Conservation (phyloP, 2,888 invertebrate genomes). For the Cacoxenus indagator region DNA sequence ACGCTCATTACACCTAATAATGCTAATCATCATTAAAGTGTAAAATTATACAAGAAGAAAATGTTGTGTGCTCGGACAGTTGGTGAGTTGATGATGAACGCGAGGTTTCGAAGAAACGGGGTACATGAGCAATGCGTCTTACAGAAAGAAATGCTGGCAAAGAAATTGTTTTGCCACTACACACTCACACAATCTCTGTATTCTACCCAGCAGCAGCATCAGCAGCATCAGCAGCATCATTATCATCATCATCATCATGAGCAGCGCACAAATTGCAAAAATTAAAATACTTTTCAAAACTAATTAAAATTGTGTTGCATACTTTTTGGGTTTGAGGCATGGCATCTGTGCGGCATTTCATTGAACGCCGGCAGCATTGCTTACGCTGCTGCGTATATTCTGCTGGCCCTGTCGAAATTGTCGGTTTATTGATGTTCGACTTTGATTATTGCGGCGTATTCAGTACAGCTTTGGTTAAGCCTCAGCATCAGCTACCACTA, state of each 20-base stretch:
- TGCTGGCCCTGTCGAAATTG: too few species aligned
- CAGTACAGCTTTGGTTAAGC: neutral
- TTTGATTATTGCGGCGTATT: slow-evolving; percentile 54
- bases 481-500: slow-evolving; percentile 4
- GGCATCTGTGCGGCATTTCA: slow-evolving; percentile 1
- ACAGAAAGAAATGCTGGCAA: neutral
- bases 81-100: too few species aligned
- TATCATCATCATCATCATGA: slow-evolving; percentile 29
- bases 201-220: neutral
- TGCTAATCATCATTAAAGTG: slow-evolving; percentile 60
- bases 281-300: slow-evolving; percentile 61
- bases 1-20: slow-evolving; percentile 57
- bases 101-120: neutral
- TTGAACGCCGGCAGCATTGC: neutral
- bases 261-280: slow-evolving; percentile 59
- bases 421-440: slow-evolving; percentile 49
- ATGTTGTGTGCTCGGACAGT: neutral
- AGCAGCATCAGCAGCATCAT: neutral
- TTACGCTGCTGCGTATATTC: neutral
- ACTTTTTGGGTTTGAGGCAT: slow-evolving; percentile 38
- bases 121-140: neutral
- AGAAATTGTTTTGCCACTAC: slow-evolving; percentile 34
- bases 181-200: neutral
- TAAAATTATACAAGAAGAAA: slow-evolving; percentile 38
- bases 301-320: slow-evolving; percentile 60